Evolutionary conservation across 2,113 vertebrate species (phyloP).

Genomic region (Datnioides undecimradiatus): DNA sequence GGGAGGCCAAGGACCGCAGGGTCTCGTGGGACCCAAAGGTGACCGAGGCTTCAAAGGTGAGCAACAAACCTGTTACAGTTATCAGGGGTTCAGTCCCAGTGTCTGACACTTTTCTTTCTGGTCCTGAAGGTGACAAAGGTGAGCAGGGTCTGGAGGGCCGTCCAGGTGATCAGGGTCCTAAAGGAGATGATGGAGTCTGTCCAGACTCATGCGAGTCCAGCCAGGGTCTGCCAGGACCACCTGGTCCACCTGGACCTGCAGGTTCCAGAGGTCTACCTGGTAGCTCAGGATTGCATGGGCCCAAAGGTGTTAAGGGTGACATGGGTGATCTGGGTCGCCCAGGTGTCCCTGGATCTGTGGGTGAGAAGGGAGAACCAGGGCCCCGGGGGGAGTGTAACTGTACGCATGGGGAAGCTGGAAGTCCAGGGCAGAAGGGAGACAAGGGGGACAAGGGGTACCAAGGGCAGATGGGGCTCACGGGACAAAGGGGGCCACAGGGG

Average conservation of each 20-base stretch:
- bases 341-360: constrained; percentile 63
- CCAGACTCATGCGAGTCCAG: constrained; percentile 59
- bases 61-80: not conserved
- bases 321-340: constrained; percentile 51
- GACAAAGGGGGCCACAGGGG: constrained; percentile 51
- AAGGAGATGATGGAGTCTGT: constrained; percentile 74
- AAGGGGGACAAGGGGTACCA: constrained; percentile 53
- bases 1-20: constrained; percentile 64
- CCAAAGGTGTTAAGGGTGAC: constrained; percentile 71
- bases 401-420: constrained; percentile 66
- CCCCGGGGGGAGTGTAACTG: constrained; percentile 72
- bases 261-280: constrained; percentile 72
- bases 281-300: constrained; percentile 44
- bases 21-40: constrained; percentile 70
- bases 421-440: constrained; percentile 55
- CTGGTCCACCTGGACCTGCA: constrained; percentile 67
- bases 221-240: constrained; percentile 58
- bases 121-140: constrained; percentile 77
- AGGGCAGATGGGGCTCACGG: constrained; percentile 58
- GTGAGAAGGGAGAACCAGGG: constrained; percentile 76
- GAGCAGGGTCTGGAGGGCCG: constrained; percentile 65
- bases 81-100: not conserved
- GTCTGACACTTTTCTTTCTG: constrained; percentile 5
- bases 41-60: constrained; percentile 76
- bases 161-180: constrained; percentile 61